A percentile compares a stretch with the other conserved stretches of the same genome.
Evolutionary conservation across 1,140 invertebrate genomes (phyloP).

Genomic region (Heterodera carotae): DNA sequence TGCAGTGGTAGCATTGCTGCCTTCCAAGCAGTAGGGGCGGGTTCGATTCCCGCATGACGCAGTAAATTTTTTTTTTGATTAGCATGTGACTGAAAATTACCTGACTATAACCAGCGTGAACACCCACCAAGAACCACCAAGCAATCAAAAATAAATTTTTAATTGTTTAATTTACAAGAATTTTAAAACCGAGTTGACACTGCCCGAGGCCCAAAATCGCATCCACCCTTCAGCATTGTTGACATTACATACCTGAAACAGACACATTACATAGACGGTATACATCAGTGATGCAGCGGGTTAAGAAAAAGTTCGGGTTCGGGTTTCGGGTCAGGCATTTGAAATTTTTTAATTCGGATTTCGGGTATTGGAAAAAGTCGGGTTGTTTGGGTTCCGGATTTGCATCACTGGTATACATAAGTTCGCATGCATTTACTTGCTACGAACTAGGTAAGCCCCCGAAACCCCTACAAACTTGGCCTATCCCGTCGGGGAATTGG

Average conservation of each 20-base stretch:
- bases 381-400: too few species aligned
- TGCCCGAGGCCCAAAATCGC: slow-evolving; percentile 75
- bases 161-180: not conserved
- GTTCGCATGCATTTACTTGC: too few species aligned
- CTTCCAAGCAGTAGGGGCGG: slow-evolving; percentile 1
- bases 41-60: not conserved
- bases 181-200: slow-evolving; percentile 89
- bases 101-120: slow-evolving; percentile 81
- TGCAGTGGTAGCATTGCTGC: slow-evolving; percentile 7
- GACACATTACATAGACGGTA: too few species aligned
- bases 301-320: too few species aligned
- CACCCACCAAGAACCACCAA: slow-evolving; percentile 89
- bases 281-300: too few species aligned
- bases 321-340: too few species aligned
- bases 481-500: too few species aligned
- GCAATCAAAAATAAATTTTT: slow-evolving; percentile 1
- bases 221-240: slow-evolving; percentile 66
- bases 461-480: too few species aligned
- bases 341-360: not conserved
- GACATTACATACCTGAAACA: slow-evolving; percentile 50
- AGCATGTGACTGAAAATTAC: not conserved
- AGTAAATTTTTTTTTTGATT: not conserved
- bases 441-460: too few species aligned
- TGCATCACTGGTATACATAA: too few species aligned
- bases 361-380: too few species aligned